Percentiles rank a stretch among this genome's conserved stretches.
These are phyloP conservation scores for Conchocele bisecta DNA, from an alignment of 2,888 invertebrate genomes.

Conservation along the genomic window DNA sequence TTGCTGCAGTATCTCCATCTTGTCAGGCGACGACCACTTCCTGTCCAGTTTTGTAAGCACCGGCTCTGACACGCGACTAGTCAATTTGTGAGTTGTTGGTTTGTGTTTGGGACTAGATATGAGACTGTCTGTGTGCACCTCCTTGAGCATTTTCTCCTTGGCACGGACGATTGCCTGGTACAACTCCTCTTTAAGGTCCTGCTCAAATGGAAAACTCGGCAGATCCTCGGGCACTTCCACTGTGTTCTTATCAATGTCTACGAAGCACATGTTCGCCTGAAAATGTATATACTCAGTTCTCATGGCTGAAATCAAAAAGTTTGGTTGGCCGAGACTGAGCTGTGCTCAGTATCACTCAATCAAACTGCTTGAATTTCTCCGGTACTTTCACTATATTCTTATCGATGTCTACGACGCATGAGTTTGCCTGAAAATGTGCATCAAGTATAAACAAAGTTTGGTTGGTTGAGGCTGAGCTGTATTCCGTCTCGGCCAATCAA, in stretches of 20 bases:
- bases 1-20: constrained; percentile 83
- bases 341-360: no score
- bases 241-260: constrained; percentile 96
- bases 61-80: constrained; percentile 49
- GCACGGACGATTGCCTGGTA: constrained; percentile 82
- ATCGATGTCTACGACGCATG: no score
- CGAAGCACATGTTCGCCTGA: constrained; percentile 88
- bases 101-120: constrained; percentile 60
- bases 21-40: constrained; percentile 70
- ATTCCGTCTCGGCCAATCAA: no score
- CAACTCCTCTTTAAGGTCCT: constrained; percentile 93
- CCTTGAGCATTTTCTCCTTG: constrained; percentile 68
- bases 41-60: constrained; percentile 61
- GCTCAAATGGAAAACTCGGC: constrained; percentile 94
- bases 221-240: constrained; percentile 98
- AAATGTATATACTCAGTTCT: no score
- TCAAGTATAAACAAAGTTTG: no score
- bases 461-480: no score
- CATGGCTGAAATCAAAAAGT: no score
- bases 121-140: constrained; percentile 59
- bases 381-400: no score
- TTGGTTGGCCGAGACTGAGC: no score
- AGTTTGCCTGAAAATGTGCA: no score
- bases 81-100: constrained; percentile 33
- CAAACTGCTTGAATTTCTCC: no score